Conservation (phyloP, 2,797 vertebrate species). For the Spinibarbus caldwelli region DNA sequence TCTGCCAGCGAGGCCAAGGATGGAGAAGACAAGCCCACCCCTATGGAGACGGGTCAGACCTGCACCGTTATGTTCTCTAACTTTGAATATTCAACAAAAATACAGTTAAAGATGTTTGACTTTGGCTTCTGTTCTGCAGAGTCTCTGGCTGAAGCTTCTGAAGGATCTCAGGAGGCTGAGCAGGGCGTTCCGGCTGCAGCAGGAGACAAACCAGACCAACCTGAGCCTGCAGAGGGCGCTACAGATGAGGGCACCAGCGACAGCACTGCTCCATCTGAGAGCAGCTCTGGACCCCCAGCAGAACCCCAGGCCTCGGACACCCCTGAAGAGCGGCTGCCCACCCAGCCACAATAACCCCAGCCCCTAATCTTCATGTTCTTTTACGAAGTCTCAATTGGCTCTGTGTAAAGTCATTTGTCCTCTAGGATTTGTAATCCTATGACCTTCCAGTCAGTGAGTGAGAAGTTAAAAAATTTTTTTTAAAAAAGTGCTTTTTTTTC, state of each 20-base stretch:
- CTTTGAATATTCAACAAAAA: neutral
- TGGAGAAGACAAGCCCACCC: constrained; percentile 78
- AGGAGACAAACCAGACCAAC: constrained; percentile 83
- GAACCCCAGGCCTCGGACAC: constrained; percentile 73
- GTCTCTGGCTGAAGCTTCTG: constrained; percentile 79
- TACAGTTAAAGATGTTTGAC: neutral
- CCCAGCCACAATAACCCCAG: constrained; percentile 56
- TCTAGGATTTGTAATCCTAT: neutral
- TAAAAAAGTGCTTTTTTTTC: too few species aligned
- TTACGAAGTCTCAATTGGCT: neutral
- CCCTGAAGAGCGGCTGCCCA: constrained; percentile 76
- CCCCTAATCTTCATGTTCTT: constrained; percentile 41
- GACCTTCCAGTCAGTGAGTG: neutral
- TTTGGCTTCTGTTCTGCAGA: constrained; percentile 72
- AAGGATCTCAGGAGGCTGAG: constrained; percentile 84
- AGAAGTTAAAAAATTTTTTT: constrained; percentile 2
- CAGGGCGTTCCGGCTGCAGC: constrained; percentile 85
- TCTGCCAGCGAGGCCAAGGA: constrained; percentile 79
- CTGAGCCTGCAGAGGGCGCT: constrained; percentile 85
- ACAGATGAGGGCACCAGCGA: constrained; percentile 93
- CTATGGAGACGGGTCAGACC: constrained; percentile 88
- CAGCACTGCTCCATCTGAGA: constrained; percentile 88
- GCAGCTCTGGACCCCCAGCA: constrained; percentile 70
- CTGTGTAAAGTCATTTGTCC: neutral
- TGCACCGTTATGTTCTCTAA: neutral